Evolutionary conservation across 1,140 invertebrate genomes (phyloP).

Genomic region (Zaprionus africanus): DNA sequence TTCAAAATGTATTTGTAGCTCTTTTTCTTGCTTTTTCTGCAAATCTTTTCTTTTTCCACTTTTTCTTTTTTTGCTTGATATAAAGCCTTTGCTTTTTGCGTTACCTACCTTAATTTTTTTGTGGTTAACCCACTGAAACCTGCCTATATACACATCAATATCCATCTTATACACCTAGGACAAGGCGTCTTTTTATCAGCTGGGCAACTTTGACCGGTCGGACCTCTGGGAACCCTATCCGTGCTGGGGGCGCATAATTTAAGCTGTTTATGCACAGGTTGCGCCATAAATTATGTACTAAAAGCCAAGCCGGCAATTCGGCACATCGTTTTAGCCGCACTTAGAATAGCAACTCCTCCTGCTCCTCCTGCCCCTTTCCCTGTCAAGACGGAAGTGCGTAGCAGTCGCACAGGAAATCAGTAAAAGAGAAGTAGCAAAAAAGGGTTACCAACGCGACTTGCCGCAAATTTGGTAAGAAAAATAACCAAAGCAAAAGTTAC

Average conservation of each 20-base stretch:
- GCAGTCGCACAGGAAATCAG: slow-evolving; percentile 65
- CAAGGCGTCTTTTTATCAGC: slow-evolving; percentile 28
- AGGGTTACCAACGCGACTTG: slow-evolving; percentile 51
- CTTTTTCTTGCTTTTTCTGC: no score
- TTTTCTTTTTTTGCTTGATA: no score
- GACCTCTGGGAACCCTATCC: not conserved
- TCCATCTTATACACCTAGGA: slow-evolving; percentile 13
- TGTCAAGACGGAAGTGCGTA: slow-evolving; percentile 58
- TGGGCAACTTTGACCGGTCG: slow-evolving; percentile 2
- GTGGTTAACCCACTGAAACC: not conserved
- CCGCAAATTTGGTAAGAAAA: slow-evolving; percentile 60
- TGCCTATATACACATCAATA: slow-evolving; percentile 9
- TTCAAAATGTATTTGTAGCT: no score
- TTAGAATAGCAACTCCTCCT: slow-evolving; percentile 17
- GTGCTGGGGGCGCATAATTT: slow-evolving; percentile 65
- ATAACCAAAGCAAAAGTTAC: slow-evolving; percentile 55
- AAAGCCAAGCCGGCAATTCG: slow-evolving; percentile 66
- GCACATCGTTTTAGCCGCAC: slow-evolving; percentile 71
- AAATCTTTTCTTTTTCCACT: no score
- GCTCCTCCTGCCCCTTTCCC: not conserved
- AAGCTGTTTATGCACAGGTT: slow-evolving; percentile 71
- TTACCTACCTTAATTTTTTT: not conserved
- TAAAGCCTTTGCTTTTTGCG: no score
- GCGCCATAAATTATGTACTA: slow-evolving; percentile 77
- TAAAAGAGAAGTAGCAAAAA: slow-evolving; percentile 41